Conservation (phyloP, 2,797 vertebrate genomes). For the Spatula clypeata region DNA sequence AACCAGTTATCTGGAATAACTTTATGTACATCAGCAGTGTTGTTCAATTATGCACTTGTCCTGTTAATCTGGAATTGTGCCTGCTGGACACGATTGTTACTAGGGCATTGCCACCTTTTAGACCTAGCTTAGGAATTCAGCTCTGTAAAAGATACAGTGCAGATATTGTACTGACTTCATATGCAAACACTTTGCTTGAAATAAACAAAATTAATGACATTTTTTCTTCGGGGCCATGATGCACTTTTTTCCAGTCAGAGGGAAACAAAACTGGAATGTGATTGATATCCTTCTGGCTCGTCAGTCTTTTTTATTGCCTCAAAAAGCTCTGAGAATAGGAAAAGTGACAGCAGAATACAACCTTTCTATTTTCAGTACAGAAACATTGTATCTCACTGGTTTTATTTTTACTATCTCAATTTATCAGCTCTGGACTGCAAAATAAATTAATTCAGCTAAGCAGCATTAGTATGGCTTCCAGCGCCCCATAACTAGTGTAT, state of each 20-base stretch:
- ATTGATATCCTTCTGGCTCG: slow-evolving; percentile 21
- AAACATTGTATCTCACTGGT: not conserved
- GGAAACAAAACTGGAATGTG: slow-evolving; percentile 14
- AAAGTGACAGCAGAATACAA: not conserved
- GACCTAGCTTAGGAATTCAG: not conserved
- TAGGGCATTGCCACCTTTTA: not conserved
- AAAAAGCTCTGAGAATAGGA: not conserved
- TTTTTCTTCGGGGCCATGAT: not conserved
- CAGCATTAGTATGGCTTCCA: not conserved
- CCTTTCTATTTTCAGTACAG: not conserved
- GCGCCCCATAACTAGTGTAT: not conserved
- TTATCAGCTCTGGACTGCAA: not conserved
- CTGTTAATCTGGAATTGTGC: not conserved
- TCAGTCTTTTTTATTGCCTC: slow-evolving; percentile 15
- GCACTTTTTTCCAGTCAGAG: not conserved
- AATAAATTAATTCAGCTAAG: not conserved
- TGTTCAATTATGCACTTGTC: not conserved
- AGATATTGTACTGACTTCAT: not conserved
- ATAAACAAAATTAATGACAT: not conserved
- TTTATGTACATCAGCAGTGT: not conserved
- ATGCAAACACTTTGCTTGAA: not conserved
- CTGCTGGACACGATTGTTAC: not conserved
- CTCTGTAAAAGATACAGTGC: slow-evolving; percentile 7
- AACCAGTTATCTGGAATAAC: not conserved
- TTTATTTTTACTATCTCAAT: not conserved